phyloP scores from a whole-genome alignment of 2,888 invertebrate genomes.

The Autographa pulchrina region DNA sequence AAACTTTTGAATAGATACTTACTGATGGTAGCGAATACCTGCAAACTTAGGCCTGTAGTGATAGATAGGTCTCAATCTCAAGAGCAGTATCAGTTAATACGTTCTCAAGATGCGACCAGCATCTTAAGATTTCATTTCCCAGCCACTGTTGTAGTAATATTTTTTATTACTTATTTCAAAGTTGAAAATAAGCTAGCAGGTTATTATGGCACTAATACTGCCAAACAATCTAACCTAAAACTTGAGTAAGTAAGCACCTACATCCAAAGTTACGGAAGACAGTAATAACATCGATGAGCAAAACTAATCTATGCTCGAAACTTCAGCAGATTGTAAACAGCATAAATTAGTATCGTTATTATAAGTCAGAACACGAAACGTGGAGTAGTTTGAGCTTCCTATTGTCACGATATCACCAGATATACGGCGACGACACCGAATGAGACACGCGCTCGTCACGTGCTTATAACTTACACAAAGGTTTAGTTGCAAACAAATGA shows the following conservation, averaged over 20 bases:
- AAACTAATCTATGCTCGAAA: not conserved
- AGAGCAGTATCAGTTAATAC: not conserved
- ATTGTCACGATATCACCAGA: constrained; percentile 11
- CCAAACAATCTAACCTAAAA: not conserved
- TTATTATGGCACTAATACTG: not conserved
- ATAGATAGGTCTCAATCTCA: not conserved
- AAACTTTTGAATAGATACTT: too few species aligned
- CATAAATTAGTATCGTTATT: constrained; percentile 10
- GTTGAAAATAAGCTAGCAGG: too few species aligned
- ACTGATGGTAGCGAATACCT: too few species aligned
- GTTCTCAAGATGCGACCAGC: not conserved
- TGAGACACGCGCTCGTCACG: not conserved
- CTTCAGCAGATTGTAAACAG: not conserved
- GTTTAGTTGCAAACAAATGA: not conserved
- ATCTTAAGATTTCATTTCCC: too few species aligned
- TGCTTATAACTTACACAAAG: constrained; percentile 8
- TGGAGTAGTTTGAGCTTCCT: constrained; percentile 5
- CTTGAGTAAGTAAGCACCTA: not conserved
- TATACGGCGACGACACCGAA: constrained; percentile 8
- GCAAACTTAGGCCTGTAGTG: not conserved
- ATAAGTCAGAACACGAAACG: not conserved
- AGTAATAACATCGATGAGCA: not conserved
- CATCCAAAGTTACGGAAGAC: not conserved
- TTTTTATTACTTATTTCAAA: too few species aligned
- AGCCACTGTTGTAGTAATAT: too few species aligned